Conservation (phyloP, 2,888 invertebrate genomes). For the Cataglyphis rosenhaueri region DNA sequence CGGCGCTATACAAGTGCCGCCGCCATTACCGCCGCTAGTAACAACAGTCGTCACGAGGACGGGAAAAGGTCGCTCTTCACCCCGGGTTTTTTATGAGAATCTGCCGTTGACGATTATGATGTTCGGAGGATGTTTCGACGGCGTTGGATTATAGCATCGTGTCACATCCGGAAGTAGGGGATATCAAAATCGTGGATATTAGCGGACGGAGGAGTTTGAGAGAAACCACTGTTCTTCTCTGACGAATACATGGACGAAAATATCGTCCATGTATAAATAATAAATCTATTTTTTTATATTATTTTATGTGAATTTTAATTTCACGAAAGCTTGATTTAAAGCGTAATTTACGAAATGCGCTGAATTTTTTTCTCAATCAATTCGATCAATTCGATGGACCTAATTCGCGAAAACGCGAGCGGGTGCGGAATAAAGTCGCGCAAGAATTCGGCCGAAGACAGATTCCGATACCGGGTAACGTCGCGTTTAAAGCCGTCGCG, state of each 20-base stretch:
- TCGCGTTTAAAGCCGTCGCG: conserved; percentile 58
- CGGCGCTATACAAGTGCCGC: conserved; percentile 44
- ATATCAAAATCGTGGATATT: conserved; percentile 10
- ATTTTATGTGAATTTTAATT: background rate
- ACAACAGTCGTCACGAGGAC: conserved; percentile 61
- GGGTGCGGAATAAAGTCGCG: conserved; percentile 48
- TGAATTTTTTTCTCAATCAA: background rate
- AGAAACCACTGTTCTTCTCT: conserved; percentile 7
- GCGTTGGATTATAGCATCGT: background rate
- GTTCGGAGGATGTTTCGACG: conserved; percentile 35
- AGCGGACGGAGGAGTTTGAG: background rate
- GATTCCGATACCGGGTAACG: conserved; percentile 26
- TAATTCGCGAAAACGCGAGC: background rate
- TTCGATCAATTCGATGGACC: too few species aligned
- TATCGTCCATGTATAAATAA: background rate
- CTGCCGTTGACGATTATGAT: conserved; percentile 51
- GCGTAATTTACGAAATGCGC: background rate
- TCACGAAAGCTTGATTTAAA: background rate
- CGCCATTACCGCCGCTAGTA: conserved; percentile 25
- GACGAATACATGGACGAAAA: background rate
- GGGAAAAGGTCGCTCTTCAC: conserved; percentile 51
- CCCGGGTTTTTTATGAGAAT: conserved; percentile 43
- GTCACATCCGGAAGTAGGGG: conserved; percentile 21
- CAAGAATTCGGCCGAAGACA: conserved; percentile 33
- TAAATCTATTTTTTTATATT: background rate